Base-by-base conservation (phyloP, 2,888 invertebrate species). In the Cheiracanthium punctorium region DNA sequence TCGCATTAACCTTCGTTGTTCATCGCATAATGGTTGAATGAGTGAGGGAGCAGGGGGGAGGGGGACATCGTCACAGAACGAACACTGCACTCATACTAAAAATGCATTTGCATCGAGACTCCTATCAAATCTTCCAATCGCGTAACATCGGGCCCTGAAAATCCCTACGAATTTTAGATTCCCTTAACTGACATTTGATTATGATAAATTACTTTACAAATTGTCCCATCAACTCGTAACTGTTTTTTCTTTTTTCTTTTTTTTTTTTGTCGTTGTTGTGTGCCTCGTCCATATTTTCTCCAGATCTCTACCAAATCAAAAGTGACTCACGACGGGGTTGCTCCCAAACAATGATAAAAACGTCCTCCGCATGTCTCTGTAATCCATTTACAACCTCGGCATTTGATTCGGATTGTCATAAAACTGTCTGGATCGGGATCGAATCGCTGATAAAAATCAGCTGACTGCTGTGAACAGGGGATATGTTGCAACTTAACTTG, bases 391-490 rank as follows among this genome's bases (percentile, higher is more conserved):
- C 20, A 71, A 43, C 29, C 43, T 4, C 37, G 37, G 43, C 43
- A 71, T 71, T 71, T 43, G 71, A 43, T 37, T 71, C 71, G 14
- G 29, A 29, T 37, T 29, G 71, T 69, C 69, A 37, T 69, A 69
- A 69, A 69, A 69, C 69, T 32, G 37, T 37, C 33, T 37, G 33
- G 20, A 29, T 43, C 12, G 32, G 67, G 77, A 77, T 70, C 43
- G 67, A 24, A 52, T 30, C n/a, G 58, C 2, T 29, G 79, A 79
- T 79, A 79, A 79, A 48, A 79, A 79, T 71, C 79, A 48, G 79
- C 79, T 79, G 79, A 79, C 69, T 33, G 64, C 32, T 24, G 37
- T 10, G 17, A 58, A 58, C 1, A 1, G 24, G 24, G 24, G 24
- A 24, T 24, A 37, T 37, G 37, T 37, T 1, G 4, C 20, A 58